Base-by-base conservation (phyloP, 2,888 invertebrate species). In the Eupeodes luniger region DNA sequence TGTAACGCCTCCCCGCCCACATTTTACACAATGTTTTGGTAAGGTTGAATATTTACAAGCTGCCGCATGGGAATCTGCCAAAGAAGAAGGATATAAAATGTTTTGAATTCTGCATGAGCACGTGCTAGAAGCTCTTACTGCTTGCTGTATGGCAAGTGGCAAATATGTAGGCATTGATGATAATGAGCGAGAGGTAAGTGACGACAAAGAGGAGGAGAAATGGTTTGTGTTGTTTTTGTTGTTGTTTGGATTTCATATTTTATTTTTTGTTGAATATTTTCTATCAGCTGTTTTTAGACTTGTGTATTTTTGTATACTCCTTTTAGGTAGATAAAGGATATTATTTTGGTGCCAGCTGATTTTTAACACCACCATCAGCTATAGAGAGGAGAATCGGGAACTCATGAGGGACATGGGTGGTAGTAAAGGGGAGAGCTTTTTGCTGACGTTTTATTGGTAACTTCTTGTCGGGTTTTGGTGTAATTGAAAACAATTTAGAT, bases 41-140 rank as follows among this genome's bases (percentile, higher is more conserved):
- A n/a, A 16, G 40, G 70, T 55, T 49, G 77, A 44, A 70, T 74
- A 75, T 84, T 87, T 59, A 83, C 76, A 47, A 57, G 47, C 19
- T 83, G 76, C 67, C 83, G 80, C 80, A 87, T 77, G 80, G 76
- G 66, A 74, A 74, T 79, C 70, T 76, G 14, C 51, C 11, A 59
- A 67, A 57, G 64, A 62, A 72, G 67, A 47, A 57, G 44, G 19
- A 70, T 55, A 53, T 55, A 53, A 64, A 72, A 74, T 84, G 81
- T 81, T 85, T 88, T 88, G 78, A 87, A 85, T 88, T 85, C 81
- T 88, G 77, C 78, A 88, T 85, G 85, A 85, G 88, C 88, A 85
- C 88, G 88, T 88, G 88, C 34, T 88, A 34, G 40, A 7, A 9
- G 47, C 55, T 11, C 27, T 57, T 49, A 53, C 34, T 53, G 53